Evolutionary conservation across 2,888 invertebrate species (phyloP).

Genomic region (Bembecia ichneumoniformis): DNA sequence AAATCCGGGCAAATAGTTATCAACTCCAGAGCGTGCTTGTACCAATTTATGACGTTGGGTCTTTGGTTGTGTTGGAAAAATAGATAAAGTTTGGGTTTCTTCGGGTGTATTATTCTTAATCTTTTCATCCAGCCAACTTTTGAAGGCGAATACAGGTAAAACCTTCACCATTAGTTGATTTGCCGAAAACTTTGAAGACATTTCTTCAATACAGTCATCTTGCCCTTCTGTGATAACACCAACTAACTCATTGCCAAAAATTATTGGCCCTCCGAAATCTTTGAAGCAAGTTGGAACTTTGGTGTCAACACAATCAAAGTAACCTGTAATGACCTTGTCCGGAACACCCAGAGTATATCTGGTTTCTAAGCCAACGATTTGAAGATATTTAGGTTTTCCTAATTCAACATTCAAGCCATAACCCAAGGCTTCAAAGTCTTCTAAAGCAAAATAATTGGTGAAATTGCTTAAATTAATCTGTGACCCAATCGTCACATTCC

Average conservation of each 20-base stretch:
- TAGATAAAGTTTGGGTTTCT: constrained; percentile 27
- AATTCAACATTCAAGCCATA: constrained; percentile 53
- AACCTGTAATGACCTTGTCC: constrained; percentile 25
- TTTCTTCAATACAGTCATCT: constrained; percentile 43
- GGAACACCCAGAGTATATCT: constrained; percentile 17
- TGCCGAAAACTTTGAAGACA: constrained; percentile 38
- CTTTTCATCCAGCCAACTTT: constrained; percentile 51
- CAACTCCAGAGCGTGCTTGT: not conserved
- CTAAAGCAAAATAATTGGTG: constrained; percentile 26
- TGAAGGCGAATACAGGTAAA: constrained; percentile 46
- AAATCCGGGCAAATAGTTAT: not conserved
- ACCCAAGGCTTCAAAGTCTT: constrained; percentile 46
- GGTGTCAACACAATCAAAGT: constrained; percentile 55
- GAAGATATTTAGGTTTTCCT: constrained; percentile 37
- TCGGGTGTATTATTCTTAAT: constrained; percentile 43
- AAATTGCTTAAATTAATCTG: constrained; percentile 45
- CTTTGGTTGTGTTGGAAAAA: constrained; percentile 36
- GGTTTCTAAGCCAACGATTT: constrained; percentile 48
- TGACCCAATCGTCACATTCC: constrained; percentile 38
- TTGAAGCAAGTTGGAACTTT: constrained; percentile 52
- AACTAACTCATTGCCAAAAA: constrained; percentile 45
- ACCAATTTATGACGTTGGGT: not conserved
- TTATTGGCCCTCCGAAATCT: constrained; percentile 51
- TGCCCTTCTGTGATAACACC: constrained; percentile 47
- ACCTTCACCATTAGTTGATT: constrained; percentile 44